A percentile compares a stretch with the other conserved stretches of the same genome.
These are phyloP conservation scores for Limosa lapponica DNA, from an alignment of 2,797 vertebrate species.

Conservation along the genomic window DNA sequence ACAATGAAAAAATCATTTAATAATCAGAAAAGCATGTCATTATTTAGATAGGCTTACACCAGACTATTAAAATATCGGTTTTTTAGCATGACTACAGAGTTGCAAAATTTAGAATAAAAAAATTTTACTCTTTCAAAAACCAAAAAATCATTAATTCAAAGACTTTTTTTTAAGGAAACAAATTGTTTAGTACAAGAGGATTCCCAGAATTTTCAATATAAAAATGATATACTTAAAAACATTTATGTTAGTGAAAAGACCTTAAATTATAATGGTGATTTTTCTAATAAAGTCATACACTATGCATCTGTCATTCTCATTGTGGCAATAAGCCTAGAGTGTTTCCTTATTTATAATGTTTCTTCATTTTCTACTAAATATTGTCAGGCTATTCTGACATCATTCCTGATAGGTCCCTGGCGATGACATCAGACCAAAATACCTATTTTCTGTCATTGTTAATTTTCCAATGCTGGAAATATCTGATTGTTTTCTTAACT, in stretches of 20 bases:
- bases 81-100: background rate
- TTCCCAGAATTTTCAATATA: background rate
- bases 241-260: background rate
- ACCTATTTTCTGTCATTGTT: background rate
- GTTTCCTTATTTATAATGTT: background rate
- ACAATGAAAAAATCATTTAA: constrained; percentile 46
- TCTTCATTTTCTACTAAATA: background rate
- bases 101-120: background rate
- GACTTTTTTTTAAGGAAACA: background rate
- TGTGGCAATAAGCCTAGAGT: background rate
- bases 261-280: background rate
- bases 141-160: background rate
- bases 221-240: background rate
- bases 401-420: background rate
- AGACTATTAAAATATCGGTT: background rate
- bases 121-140: background rate
- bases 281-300: background rate
- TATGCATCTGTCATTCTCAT: background rate
- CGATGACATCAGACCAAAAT: background rate
- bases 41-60: background rate
- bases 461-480: background rate
- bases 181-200: background rate
- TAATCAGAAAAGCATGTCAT: constrained; percentile 24
- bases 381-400: background rate
- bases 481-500: constrained; percentile 22